A percentile compares a stretch with the other conserved stretches of the same genome.
Conservation (phyloP, 2,797 vertebrate species). For the Sternarchorhynchus goeldii region DNA sequence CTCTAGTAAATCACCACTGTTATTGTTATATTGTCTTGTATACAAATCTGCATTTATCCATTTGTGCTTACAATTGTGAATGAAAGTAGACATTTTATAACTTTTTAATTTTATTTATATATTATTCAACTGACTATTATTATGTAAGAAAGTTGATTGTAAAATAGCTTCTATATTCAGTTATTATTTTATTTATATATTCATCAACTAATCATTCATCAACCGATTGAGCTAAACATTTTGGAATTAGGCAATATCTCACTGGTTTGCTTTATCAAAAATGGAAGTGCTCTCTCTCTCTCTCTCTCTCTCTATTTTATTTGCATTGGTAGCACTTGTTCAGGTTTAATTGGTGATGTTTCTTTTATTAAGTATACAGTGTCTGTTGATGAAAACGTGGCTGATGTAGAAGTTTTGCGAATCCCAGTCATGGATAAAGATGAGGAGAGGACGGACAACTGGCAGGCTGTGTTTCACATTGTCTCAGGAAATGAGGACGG, state of each 20-base stretch:
- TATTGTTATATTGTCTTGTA: not conserved
- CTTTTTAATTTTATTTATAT: too few species aligned
- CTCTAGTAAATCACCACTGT: too few species aligned
- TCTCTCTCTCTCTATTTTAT: too few species aligned
- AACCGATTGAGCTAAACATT: not conserved
- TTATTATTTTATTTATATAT: too few species aligned
- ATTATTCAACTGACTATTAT: not conserved
- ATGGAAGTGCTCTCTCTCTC: not conserved
- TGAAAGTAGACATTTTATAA: not conserved
- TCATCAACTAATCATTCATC: not conserved
- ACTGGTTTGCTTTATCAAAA: not conserved
- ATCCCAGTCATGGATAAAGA: slow-evolving; percentile 78
- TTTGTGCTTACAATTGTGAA: not conserved
- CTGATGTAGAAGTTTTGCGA: slow-evolving; percentile 75
- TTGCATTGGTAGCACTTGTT: not conserved
- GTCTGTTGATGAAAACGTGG: slow-evolving; percentile 76
- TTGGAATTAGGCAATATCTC: not conserved
- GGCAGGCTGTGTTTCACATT: slow-evolving; percentile 78
- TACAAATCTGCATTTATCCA: not conserved
- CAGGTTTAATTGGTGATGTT: not conserved
- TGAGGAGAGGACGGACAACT: slow-evolving; percentile 79
- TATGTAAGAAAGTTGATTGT: too few species aligned
- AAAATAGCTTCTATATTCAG: not conserved
- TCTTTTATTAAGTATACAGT: slow-evolving; percentile 69
- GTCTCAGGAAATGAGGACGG: slow-evolving; percentile 77